Evolutionary conservation across 2,113 vertebrate species (phyloP).

Genomic region (Pluvianellus socialis): DNA sequence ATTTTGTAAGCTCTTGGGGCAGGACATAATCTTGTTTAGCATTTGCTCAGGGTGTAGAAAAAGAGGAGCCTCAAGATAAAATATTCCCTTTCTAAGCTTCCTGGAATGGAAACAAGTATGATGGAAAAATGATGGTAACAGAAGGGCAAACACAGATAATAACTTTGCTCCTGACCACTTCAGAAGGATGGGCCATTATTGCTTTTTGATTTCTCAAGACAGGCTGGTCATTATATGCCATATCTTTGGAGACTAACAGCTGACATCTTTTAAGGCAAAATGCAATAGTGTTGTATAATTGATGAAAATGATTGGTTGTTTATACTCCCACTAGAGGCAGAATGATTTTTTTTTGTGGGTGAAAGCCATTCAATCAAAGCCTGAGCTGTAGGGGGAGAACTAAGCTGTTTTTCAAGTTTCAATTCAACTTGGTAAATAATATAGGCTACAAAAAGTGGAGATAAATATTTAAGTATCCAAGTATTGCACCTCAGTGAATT

Average conservation of each 20-base stretch:
- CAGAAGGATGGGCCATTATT: background rate
- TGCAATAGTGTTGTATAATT: background rate
- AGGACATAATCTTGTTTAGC: background rate
- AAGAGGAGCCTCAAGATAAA: background rate
- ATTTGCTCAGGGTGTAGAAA: background rate
- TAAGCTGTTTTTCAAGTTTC: background rate
- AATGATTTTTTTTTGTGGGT: background rate
- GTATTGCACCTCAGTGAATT: background rate
- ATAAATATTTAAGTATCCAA: background rate
- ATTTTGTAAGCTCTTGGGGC: background rate
- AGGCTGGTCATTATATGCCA: background rate
- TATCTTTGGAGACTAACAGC: background rate
- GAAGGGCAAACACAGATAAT: background rate
- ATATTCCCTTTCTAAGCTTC: background rate
- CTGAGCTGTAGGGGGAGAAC: background rate
- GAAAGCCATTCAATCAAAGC: background rate
- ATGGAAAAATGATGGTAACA: background rate
- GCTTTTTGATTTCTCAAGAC: background rate
- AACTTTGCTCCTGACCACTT: background rate
- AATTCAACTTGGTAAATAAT: background rate
- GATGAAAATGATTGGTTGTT: background rate
- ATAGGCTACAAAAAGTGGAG: background rate
- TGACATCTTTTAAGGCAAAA: background rate
- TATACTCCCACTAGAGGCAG: background rate
- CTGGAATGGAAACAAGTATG: background rate